Conservation (phyloP, 2,113 vertebrate species). For the Erythrocebus patas region DNA sequence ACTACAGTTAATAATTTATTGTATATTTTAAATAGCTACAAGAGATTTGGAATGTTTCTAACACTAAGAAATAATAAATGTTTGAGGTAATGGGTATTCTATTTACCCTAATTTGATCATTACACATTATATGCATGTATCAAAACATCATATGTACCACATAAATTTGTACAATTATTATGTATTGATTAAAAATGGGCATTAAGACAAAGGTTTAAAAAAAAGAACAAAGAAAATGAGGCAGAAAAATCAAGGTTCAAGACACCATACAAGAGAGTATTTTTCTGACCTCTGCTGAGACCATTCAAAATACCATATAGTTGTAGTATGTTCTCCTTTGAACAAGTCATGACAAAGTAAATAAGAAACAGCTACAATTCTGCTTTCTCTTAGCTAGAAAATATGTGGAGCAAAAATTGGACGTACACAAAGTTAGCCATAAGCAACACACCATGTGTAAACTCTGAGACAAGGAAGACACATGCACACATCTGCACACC, state of each 20-base stretch:
- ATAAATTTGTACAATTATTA: background rate
- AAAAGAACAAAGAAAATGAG: background rate
- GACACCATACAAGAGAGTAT: background rate
- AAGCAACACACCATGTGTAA: background rate
- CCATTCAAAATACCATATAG: background rate
- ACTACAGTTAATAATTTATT: background rate
- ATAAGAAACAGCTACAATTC: background rate
- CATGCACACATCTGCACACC: slow-evolving; percentile 43
- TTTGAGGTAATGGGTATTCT: background rate
- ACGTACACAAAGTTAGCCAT: background rate
- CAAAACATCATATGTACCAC: background rate
- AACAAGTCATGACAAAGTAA: background rate
- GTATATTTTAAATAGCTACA: background rate
- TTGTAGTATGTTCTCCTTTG: background rate
- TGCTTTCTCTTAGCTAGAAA: slow-evolving; percentile 2
- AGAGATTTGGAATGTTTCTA: background rate
- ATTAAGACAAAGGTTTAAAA: background rate
- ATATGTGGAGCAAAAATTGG: background rate
- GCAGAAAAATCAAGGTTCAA: background rate
- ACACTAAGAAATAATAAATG: background rate
- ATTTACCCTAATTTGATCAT: background rate
- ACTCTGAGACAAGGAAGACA: background rate
- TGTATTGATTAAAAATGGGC: background rate
- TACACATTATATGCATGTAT: background rate
- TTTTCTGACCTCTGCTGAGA: background rate